Conservation (phyloP, 2,797 vertebrate genomes). For the Emydoidea blandingii region DNA sequence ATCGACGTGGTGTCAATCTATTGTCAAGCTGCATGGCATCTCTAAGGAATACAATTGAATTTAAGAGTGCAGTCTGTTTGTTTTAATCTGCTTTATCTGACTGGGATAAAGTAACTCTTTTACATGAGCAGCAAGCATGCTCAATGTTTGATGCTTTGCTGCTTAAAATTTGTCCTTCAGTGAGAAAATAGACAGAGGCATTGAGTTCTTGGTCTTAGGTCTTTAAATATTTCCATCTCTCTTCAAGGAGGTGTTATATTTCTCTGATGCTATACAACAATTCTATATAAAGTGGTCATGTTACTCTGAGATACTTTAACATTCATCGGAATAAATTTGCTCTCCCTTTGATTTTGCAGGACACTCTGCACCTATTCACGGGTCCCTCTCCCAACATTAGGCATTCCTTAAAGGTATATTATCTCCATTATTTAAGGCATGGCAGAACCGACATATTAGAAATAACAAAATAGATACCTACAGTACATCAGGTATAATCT, state of each 20-base stretch:
- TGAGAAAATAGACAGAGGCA: conserved; percentile 3
- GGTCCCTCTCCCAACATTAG: not conserved
- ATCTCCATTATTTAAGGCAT: not conserved
- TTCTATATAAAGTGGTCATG: not conserved
- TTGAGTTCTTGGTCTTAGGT: not conserved
- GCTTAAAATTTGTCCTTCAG: conserved; percentile 34
- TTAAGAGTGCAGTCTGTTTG: conserved; percentile 16
- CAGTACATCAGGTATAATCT: not conserved
- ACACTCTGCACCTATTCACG: not conserved
- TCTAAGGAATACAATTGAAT: conserved; percentile 57
- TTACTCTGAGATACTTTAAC: not conserved
- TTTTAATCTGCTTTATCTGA: conserved; percentile 45
- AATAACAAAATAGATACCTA: not conserved
- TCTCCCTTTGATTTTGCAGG: not conserved
- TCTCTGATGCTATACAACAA: not conserved
- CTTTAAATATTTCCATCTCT: not conserved
- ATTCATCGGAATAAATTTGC: not conserved
- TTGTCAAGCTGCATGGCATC: conserved; percentile 20
- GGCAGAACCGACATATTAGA: not conserved
- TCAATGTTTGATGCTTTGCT: not conserved
- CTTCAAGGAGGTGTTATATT: not conserved
- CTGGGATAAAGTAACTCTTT: conserved; percentile 40
- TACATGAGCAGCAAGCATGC: conserved; percentile 42
- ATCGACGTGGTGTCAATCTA: conserved; percentile 24
- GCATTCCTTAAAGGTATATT: not conserved